Percentiles rank a stretch among this genome's conserved stretches.
phyloP scores from a whole-genome alignment of 2,888 invertebrate species.

The Orthosia gracilis region DNA sequence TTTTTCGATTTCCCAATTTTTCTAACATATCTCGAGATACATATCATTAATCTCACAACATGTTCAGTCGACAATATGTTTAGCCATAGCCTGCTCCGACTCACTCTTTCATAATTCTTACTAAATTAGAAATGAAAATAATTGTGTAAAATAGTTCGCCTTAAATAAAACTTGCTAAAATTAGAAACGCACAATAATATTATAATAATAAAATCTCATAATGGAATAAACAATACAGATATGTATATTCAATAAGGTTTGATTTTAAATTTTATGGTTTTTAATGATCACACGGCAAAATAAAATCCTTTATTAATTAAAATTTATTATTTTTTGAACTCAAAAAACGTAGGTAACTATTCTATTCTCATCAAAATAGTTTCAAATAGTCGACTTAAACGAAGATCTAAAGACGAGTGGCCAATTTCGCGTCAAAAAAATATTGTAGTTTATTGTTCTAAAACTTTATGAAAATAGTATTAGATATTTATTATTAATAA shows the following conservation, averaged over 20 bases:
- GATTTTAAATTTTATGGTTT: conserved; percentile 6
- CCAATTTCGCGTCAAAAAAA: conserved; percentile 43
- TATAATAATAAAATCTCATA: not conserved
- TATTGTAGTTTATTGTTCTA: conserved; percentile 41
- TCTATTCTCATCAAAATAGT: conserved; percentile 4
- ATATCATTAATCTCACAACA: conserved; percentile 71
- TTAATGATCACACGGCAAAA: not conserved
- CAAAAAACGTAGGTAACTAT: not conserved
- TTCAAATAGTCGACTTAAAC: conserved; percentile 9
- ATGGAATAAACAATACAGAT: not conserved
- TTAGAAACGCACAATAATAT: conserved; percentile 57
- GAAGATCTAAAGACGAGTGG: conserved; percentile 45
- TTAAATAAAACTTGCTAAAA: conserved; percentile 46
- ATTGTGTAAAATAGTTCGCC: conserved; percentile 39
- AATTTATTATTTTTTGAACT: not conserved
- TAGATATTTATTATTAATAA: conserved; percentile 36
- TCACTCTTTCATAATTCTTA: conserved; percentile 20
- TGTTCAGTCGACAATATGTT: conserved; percentile 40
- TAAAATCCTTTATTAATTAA: not conserved
- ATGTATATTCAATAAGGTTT: conserved; percentile 10
- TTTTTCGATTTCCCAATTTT: conserved; percentile 51
- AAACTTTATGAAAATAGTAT: conserved; percentile 36
- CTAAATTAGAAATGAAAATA: conserved; percentile 17
- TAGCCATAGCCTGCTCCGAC: conserved; percentile 11
- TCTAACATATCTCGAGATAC: conserved; percentile 77